These are phyloP conservation scores for Origma solitaria DNA, from an alignment of 2,113 vertebrate genomes.

Conservation along the genomic window DNA sequence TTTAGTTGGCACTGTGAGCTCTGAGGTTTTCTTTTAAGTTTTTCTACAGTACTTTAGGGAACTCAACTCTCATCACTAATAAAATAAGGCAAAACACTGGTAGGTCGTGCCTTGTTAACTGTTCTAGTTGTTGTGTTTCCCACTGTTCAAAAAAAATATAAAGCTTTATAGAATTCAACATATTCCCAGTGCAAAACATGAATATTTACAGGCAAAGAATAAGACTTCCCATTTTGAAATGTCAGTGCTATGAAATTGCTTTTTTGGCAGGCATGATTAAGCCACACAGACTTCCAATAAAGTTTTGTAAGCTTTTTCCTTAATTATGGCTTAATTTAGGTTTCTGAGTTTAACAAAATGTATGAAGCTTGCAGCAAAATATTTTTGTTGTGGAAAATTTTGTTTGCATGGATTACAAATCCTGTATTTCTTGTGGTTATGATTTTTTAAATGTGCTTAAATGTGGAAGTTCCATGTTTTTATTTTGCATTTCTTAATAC, in stretches of 20 bases:
- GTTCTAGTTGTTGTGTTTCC: background rate
- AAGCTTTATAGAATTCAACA: background rate
- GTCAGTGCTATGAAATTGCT: conserved; percentile 1
- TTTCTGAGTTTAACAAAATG: background rate
- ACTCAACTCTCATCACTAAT: background rate
- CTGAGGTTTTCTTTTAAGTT: conserved; percentile 7
- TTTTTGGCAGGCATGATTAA: background rate
- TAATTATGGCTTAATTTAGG: conserved; percentile 30
- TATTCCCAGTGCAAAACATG: conserved; percentile 7
- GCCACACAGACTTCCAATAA: background rate
- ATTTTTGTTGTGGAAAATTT: background rate
- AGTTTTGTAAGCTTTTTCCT: conserved; percentile 28
- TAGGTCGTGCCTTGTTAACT: conserved; percentile 7
- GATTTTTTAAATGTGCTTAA: background rate
- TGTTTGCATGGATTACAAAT: conserved; percentile 1
- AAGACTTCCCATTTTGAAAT: conserved; percentile 17
- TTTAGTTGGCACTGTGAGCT: background rate
- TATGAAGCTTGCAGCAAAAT: background rate
- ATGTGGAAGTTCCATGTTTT: background rate
- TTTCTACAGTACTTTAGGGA: background rate
- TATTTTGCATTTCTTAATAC: background rate
- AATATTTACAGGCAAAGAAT: conserved; percentile 35
- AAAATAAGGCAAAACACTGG: background rate
- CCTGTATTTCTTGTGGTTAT: background rate
- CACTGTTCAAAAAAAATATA: background rate